Percentiles rank a stretch among this genome's conserved stretches.
Conservation (phyloP, 2,888 invertebrate genomes). For the Noctua comes region DNA sequence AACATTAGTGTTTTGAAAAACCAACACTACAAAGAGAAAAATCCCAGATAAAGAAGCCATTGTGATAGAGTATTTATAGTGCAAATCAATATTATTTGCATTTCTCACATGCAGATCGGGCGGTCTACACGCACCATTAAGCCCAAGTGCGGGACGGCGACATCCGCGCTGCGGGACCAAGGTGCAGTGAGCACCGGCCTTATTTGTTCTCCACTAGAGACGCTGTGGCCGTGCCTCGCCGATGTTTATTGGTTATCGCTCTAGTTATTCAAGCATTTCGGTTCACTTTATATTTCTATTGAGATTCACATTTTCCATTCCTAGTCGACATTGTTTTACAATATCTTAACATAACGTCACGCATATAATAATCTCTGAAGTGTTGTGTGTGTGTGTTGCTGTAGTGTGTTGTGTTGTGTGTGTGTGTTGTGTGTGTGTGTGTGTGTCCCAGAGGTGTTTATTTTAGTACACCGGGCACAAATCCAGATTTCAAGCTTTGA, state of each 20-base stretch:
- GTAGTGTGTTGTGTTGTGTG: too few relatives aligned
- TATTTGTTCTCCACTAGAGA: slow-evolving; percentile 60
- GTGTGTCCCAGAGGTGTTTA: not conserved
- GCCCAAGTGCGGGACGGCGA: slow-evolving; percentile 62
- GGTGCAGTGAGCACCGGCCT: slow-evolving; percentile 54
- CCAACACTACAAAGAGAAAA: not conserved
- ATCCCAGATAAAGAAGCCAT: slow-evolving; percentile 33
- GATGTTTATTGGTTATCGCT: slow-evolving; percentile 31
- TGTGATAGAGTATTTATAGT: slow-evolving; percentile 41
- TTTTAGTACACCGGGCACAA: not conserved
- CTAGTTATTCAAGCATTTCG: slow-evolving; percentile 17
- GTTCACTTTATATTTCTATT: slow-evolving; percentile 28
- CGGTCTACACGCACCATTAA: slow-evolving; percentile 70
- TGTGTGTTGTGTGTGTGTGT: too few relatives aligned
- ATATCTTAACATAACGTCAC: not conserved
- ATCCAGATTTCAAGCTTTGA: not conserved
- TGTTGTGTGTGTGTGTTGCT: too few relatives aligned
- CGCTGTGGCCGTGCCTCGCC: slow-evolving; percentile 33
- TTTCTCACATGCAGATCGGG: slow-evolving; percentile 62
- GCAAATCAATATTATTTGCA: slow-evolving; percentile 58
- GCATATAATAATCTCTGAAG: not conserved
- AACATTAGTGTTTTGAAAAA: too few relatives aligned
- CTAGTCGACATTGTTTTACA: not conserved
- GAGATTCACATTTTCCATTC: slow-evolving; percentile 7
- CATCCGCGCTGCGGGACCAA: slow-evolving; percentile 57